Evolutionary conservation across 2,888 invertebrate genomes (phyloP), one percentile per base, ranked within the genome.

Genomic region (Drosophila monieri): DNA sequence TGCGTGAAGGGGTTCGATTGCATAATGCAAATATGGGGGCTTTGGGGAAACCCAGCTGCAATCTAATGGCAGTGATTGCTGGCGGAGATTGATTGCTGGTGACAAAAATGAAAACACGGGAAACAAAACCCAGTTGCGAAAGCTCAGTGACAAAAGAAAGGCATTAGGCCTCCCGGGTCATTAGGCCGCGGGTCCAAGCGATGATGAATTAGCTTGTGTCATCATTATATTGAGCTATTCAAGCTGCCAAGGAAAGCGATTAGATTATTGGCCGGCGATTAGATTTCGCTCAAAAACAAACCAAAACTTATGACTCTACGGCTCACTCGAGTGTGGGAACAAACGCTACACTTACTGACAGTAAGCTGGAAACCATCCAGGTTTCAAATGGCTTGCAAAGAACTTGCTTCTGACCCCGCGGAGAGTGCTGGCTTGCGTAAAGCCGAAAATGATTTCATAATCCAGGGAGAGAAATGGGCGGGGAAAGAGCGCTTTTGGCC

Each of bases 41-140:
- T 37, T 43, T 21, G 39, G 23, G 9, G 49, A 67, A 2, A 18
- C 27, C 39, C 52, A 14, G 23, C 37, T 60, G 21, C 27, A 48
- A 59, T 61, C 47, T 61, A 39, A 41, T 39, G 43, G 51, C 43
- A 27, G 27, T 27, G 27, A 9, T 27, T 52, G 27, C 37, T 41
- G 62, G 52, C 52, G 23, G 39, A 61, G 71, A 69, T 69, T 70
- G 61, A 69, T 69, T 53, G 68, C 43, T 47, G 49, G 49, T 47
- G 49, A 67, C 51, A 51, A 51, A 46, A 41, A 57, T 27, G 14
- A 61, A 70, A 49, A 43, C 27, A 41, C 27, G 30, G 27, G n/a
- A 39, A 41, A 35, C 25, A 41, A 15, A 39, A 25, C 15, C 27
- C 35, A 41, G 12, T 43, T 61, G 61, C 60, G 41, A 70, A 69